A percentile compares a stretch with the other conserved stretches of the same genome.
Evolutionary conservation across 2,797 vertebrate genomes (phyloP).

Genomic region (Lophius americanus): DNA sequence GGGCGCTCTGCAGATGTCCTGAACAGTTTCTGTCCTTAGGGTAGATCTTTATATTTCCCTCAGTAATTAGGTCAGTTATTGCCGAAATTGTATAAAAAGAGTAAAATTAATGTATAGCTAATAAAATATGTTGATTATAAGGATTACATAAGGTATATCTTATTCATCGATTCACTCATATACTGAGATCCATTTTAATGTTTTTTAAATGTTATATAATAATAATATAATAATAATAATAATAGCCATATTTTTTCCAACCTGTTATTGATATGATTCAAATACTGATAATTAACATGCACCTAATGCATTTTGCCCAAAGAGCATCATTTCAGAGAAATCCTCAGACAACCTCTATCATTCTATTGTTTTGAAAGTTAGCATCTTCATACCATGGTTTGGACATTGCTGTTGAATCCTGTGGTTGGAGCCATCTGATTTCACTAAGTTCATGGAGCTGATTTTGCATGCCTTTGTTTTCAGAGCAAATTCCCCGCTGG

Average conservation of each 20-base stretch:
- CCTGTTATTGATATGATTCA: constrained; percentile 1
- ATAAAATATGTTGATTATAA: no score
- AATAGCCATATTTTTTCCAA: no score
- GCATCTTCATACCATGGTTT: constrained; percentile 48
- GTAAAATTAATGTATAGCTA: no score
- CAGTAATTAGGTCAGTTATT: no score
- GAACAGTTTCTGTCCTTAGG: neutral
- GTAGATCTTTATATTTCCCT: neutral
- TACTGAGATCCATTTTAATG: no score
- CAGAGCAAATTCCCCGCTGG: constrained; percentile 69
- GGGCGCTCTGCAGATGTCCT: neutral
- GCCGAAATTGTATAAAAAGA: no score
- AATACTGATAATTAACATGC: constrained; percentile 7
- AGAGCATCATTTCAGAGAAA: constrained; percentile 20
- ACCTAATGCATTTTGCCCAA: constrained; percentile 12
- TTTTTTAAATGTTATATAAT: no score
- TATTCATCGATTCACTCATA: no score
- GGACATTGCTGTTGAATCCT: constrained; percentile 49
- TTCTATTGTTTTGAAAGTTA: constrained; percentile 49
- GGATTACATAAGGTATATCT: no score
- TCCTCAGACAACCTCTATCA: constrained; percentile 39
- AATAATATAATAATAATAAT: no score
- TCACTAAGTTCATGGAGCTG: constrained; percentile 57
- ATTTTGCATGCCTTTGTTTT: constrained; percentile 55
- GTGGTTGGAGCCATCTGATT: constrained; percentile 75